These are phyloP conservation scores for Menidia menidia DNA, from an alignment of 2,797 vertebrate species.

Conservation along the genomic window DNA sequence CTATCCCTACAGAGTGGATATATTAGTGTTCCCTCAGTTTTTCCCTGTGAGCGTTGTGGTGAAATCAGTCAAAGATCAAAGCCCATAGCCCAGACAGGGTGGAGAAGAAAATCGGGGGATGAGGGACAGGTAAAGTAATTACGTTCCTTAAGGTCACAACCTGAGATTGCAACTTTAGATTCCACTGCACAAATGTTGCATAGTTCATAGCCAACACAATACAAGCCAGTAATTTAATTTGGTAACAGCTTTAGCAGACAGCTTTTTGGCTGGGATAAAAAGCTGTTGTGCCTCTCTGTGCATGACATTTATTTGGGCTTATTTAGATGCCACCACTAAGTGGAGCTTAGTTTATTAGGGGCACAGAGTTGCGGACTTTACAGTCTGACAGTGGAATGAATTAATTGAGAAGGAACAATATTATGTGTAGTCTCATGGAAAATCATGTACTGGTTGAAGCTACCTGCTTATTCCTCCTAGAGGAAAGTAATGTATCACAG, in stretches of 20 bases:
- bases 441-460: constrained; percentile 59
- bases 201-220: constrained; percentile 12
- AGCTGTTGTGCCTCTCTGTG: constrained; percentile 26
- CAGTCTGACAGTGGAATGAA: constrained; percentile 38
- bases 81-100: too few species aligned
- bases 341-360: constrained; percentile 40
- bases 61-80: too few species aligned
- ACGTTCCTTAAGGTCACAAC: too few species aligned
- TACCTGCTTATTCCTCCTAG: constrained; percentile 40
- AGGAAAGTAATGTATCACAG: constrained; percentile 33
- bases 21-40: too few species aligned
- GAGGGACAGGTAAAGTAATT: too few species aligned
- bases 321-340: constrained; percentile 38
- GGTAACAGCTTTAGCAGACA: constrained; percentile 1
- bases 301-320: constrained; percentile 40
- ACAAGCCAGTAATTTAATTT: constrained; percentile 24
- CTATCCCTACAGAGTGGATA: too few species aligned
- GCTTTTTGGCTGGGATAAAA: constrained; percentile 25
- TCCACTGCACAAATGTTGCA: constrained; percentile 15
- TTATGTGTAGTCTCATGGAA: constrained; percentile 41
- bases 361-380: not conserved
- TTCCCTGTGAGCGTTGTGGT: too few species aligned
- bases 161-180: too few species aligned
- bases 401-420: constrained; percentile 42
- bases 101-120: too few species aligned